Percentiles rank a stretch among this genome's conserved stretches.
These are phyloP conservation scores for Agapostemon virescens DNA, from an alignment of 2,888 invertebrate genomes.

Conservation along the genomic window DNA sequence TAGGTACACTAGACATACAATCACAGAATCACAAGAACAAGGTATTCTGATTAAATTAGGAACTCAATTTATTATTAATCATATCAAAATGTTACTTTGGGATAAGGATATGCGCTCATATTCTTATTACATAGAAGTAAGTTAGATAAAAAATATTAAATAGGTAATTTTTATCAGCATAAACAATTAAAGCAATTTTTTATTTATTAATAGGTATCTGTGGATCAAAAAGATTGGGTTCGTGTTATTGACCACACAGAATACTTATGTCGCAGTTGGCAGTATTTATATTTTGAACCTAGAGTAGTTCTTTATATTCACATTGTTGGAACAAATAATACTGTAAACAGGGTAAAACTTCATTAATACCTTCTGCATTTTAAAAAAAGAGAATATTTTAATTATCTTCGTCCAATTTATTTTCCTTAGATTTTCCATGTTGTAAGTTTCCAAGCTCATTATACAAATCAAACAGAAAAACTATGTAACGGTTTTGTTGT, in stretches of 20 bases:
- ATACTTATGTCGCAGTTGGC: constrained; percentile 98
- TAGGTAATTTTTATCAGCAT: not conserved
- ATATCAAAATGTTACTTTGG: constrained; percentile 95
- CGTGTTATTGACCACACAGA: constrained; percentile 95
- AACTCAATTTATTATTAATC: constrained; percentile 94
- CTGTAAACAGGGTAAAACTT: constrained; percentile 90
- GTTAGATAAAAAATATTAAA: not conserved
- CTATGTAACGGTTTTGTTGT: constrained; percentile 89
- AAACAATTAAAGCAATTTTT: constrained; percentile 2
- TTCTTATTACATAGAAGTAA: constrained; percentile 91
- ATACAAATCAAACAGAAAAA: constrained; percentile 88
- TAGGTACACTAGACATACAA: constrained; percentile 93
- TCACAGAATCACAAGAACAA: constrained; percentile 88
- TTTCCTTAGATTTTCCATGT: constrained; percentile 90
- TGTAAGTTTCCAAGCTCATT: constrained; percentile 95
- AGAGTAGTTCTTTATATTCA: constrained; percentile 92
- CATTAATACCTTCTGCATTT: not conserved
- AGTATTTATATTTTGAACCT: constrained; percentile 94
- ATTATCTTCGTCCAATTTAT: constrained; percentile 16
- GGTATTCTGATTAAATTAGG: constrained; percentile 93
- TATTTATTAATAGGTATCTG: constrained; percentile 84
- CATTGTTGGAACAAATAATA: constrained; percentile 95
- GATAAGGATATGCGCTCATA: constrained; percentile 95
- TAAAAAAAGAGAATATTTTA: not conserved
- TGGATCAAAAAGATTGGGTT: constrained; percentile 97